phyloP scores from a whole-genome alignment of 2,888 invertebrate genomes.

The Tipula vernalis region DNA sequence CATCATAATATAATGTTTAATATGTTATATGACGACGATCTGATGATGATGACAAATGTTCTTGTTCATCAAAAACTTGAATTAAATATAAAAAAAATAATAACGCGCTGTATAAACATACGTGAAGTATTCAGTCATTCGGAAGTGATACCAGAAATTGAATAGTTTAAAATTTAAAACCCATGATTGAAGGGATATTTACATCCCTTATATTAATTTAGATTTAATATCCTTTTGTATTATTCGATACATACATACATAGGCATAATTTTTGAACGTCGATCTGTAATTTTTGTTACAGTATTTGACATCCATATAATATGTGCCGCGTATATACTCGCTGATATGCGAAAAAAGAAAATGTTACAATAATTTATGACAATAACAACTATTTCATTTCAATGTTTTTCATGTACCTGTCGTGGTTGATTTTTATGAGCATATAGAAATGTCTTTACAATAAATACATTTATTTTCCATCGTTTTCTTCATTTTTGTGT shows the following conservation, averaged over 20 bases:
- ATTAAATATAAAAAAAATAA: background rate
- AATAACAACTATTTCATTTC: background rate
- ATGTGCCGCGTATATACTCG: background rate
- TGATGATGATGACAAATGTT: background rate
- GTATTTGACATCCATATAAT: background rate
- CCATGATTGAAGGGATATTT: background rate
- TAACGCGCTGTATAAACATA: background rate
- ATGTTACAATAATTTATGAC: background rate
- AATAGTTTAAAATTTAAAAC: background rate
- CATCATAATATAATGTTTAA: background rate
- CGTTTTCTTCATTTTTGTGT: background rate
- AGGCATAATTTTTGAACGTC: background rate
- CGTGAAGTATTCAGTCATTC: background rate
- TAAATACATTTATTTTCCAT: background rate
- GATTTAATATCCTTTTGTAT: background rate
- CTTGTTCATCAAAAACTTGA: background rate
- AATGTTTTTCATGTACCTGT: conserved; percentile 10
- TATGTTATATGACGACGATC: background rate
- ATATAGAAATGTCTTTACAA: conserved; percentile 7
- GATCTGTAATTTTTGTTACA: background rate
- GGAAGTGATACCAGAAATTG: background rate
- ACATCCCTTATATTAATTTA: background rate
- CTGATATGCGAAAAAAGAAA: background rate
- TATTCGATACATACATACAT: background rate
- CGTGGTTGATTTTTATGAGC: conserved; percentile 6